phyloP scores from a whole-genome alignment of 1,140 invertebrate genomes.

The Venturia canescens region DNA sequence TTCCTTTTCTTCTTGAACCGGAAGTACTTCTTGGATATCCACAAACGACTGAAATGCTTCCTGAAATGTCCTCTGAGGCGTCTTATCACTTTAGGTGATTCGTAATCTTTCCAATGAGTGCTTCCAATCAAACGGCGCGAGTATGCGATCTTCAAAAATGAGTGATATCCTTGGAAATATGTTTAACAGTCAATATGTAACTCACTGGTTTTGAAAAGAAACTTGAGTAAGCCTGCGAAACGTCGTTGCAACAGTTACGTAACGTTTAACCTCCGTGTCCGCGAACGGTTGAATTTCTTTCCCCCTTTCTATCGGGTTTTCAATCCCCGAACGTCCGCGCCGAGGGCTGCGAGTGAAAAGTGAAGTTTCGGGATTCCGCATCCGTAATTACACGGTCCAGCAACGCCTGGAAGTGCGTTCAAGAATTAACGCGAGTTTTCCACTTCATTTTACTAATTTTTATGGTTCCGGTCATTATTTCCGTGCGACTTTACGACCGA shows the following conservation, averaged over 20 bases:
- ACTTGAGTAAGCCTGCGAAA: background rate
- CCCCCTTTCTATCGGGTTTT: background rate
- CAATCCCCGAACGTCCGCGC: background rate
- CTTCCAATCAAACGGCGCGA: too few species aligned
- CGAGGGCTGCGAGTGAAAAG: background rate
- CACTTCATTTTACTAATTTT: too few species aligned
- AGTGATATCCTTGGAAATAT: background rate
- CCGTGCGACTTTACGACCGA: background rate
- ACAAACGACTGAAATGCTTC: too few species aligned
- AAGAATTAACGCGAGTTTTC: background rate
- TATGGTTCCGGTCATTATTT: background rate
- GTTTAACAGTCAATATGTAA: background rate
- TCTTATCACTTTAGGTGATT: too few species aligned
- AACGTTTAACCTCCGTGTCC: background rate
- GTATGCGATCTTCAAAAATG: too few species aligned
- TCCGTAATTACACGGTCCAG: background rate
- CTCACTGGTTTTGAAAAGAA: too few species aligned
- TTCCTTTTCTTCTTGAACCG: background rate
- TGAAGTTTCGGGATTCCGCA: background rate
- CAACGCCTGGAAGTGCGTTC: too few species aligned
- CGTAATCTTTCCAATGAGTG: too few species aligned
- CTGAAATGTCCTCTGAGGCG: too few species aligned
- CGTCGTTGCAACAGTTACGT: background rate
- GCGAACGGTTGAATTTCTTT: constrained; percentile 10
- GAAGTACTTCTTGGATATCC: background rate